These are phyloP conservation scores for Trichonephila clavata DNA, from an alignment of 1,140 invertebrate species.

Conservation along the genomic window DNA sequence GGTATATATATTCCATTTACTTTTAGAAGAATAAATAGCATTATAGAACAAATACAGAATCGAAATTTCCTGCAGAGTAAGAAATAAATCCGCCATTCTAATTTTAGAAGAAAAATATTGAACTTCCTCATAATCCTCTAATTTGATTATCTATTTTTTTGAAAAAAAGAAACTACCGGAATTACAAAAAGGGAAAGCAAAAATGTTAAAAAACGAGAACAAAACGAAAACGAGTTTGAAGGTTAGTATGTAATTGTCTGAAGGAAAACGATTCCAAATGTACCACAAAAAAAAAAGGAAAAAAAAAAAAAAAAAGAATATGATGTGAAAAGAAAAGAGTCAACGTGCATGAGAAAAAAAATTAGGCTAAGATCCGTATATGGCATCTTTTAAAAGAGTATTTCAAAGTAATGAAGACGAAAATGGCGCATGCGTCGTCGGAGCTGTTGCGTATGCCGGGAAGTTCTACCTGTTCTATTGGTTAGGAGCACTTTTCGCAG, in stretches of 20 bases:
- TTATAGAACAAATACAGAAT: too few species aligned
- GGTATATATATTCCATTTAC: too few species aligned
- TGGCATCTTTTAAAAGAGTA: slow-evolving; percentile 43
- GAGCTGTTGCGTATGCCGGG: slow-evolving; percentile 57
- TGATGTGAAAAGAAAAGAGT: background rate
- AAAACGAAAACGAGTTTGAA: slow-evolving; percentile 17
- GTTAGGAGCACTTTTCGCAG: slow-evolving; percentile 22
- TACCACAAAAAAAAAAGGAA: background rate
- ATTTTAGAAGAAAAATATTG: background rate
- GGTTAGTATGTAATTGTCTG: slow-evolving; percentile 48
- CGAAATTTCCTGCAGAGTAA: too few species aligned
- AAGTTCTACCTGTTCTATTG: slow-evolving; percentile 59
- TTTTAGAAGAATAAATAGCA: too few species aligned
- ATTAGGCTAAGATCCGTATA: slow-evolving; percentile 70
- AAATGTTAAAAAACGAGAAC: background rate
- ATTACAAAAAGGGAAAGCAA: background rate
- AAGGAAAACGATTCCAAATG: background rate
- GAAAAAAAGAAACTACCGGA: background rate
- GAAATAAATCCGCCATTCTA: background rate
- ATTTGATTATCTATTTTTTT: background rate
- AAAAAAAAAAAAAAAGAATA: background rate
- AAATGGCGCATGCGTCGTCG: slow-evolving; percentile 24
- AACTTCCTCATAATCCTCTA: background rate
- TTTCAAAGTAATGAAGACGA: slow-evolving; percentile 8
- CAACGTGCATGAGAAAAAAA: slow-evolving; percentile 11